Evolutionary conservation across 1,140 invertebrate species (phyloP).

Genomic region (Drosophila trapezifrons): DNA sequence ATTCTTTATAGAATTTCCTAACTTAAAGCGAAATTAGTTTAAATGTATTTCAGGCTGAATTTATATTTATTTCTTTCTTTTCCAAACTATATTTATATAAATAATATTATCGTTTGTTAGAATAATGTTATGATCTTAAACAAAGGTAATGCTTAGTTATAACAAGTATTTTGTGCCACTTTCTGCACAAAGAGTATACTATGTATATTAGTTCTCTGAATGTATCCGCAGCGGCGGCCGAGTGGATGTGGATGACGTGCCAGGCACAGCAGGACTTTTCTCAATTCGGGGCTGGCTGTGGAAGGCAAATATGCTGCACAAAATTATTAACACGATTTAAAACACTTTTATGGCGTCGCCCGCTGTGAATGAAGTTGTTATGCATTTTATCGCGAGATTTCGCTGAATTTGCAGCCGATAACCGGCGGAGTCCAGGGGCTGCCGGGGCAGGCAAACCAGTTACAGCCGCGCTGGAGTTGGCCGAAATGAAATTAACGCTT

Average conservation of each 20-base stretch:
- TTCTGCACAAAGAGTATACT: not conserved
- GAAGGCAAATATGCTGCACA: constrained; percentile 71
- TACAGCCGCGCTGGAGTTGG: constrained; percentile 22
- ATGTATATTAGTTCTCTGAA: constrained; percentile 15
- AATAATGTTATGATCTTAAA: not conserved
- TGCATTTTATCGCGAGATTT: constrained; percentile 82
- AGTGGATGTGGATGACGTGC: constrained; percentile 68
- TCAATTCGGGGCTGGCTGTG: constrained; percentile 65
- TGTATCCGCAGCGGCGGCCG: constrained; percentile 18
- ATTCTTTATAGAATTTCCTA: too few species aligned
- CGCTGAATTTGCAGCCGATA: constrained; percentile 59
- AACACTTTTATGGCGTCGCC: constrained; percentile 83
- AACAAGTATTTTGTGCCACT: not conserved
- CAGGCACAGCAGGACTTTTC: constrained; percentile 77
- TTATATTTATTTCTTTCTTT: too few species aligned
- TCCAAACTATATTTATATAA: too few species aligned
- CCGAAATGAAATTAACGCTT: constrained; percentile 77
- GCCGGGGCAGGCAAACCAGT: constrained; percentile 39
- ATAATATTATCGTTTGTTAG: not conserved
- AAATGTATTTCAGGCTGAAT: too few species aligned
- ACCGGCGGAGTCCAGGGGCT: not conserved
- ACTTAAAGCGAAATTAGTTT: too few species aligned
- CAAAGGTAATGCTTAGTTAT: not conserved
- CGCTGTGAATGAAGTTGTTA: constrained; percentile 83
- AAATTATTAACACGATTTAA: constrained; percentile 84